Conservation (phyloP, 2,797 vertebrate species). For the Sebastes vulpes region DNA sequence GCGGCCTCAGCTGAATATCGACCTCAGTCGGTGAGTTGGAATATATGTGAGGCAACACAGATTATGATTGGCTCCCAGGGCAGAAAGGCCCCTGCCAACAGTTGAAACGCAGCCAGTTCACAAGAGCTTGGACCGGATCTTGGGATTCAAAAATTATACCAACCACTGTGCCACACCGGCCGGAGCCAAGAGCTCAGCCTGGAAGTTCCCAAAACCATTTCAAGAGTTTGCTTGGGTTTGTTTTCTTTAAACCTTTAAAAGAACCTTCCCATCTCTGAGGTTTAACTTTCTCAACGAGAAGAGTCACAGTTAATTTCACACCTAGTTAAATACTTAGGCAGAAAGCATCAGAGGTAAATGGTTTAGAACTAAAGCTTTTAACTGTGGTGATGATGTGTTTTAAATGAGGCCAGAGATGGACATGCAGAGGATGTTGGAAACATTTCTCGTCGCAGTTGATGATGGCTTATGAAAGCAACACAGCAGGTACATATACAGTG, state of each 20-base stretch:
- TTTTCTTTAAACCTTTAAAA: constrained; percentile 3
- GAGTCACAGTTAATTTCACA: constrained; percentile 82
- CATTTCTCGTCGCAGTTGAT: constrained; percentile 10
- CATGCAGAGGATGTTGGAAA: constrained; percentile 33
- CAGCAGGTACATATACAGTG: constrained; percentile 26
- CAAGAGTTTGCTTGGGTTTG: constrained; percentile 52
- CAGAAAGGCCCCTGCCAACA: constrained; percentile 44
- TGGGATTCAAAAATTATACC: constrained; percentile 55
- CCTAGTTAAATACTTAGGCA: constrained; percentile 79
- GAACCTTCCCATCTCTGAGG: constrained; percentile 56
- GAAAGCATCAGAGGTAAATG: constrained; percentile 62
- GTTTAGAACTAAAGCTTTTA: constrained; percentile 66
- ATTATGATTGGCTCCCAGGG: constrained; percentile 56
- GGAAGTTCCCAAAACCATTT: constrained; percentile 59
- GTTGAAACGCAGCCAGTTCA: constrained; percentile 65
- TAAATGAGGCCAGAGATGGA: constrained; percentile 53
- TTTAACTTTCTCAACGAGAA: constrained; percentile 41
- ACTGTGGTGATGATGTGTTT: constrained; percentile 58
- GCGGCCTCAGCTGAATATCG: constrained; percentile 33
- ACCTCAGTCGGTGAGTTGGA: constrained; percentile 31
- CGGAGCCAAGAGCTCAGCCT: constrained; percentile 55
- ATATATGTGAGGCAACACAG: constrained; percentile 48
- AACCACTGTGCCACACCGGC: constrained; percentile 49
- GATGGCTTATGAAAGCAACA: constrained; percentile 26
- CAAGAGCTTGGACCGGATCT: constrained; percentile 69